Base-by-base conservation (phyloP, 2,113 vertebrate species). In the Dendrocopos noguchii region DNA sequence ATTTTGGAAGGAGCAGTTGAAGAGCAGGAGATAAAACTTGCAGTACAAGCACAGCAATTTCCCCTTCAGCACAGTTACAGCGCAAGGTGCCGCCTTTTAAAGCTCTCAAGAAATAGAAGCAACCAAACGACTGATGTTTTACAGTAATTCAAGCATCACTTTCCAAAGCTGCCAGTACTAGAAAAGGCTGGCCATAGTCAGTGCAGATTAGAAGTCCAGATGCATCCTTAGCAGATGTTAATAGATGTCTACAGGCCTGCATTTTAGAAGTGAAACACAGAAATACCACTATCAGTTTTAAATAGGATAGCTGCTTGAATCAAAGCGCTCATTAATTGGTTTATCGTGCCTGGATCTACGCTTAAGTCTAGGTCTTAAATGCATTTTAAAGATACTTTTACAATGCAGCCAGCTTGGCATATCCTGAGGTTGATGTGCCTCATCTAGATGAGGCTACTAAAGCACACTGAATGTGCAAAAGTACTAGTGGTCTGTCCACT, bases 21-120 rank as follows among this genome's bases (percentile, higher is more conserved):
- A 92, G 47, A 93, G 71, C 42, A 60, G 61, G 67, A 87, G 68
- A 65, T 93, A 87, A 84, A 91, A 80, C 42, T 53, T 91, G 57
- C 88, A 90, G 65, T 70, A 70, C 28, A 83, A 21, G 44, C 53
- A 24, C 79, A 75, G 31, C 12, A 15, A 61, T 83, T 87, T 90
- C 47, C 57, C 10, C 84, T 90, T 91, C 44, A 91, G 44, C 7
- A 10, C 15, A 34, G 56, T 85, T 77, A 31, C 3, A 9, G 9
- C 56, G 19, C 0, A 0, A 83, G 36, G 21, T 5, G 1, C 77
- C 15, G 50, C 27, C 46, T 85, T 92, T 56, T 71, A 79, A 66
- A 82, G 18, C 42, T 70, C 18, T 67, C 24, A n/a, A 27, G 63
- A 52, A 84, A 67, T 18, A 71, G 52, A 80, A 91, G 19, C 21